These are phyloP conservation scores for Aporrectodea caliginosa DNA, from an alignment of 1,140 invertebrate genomes.

Conservation along the genomic window DNA sequence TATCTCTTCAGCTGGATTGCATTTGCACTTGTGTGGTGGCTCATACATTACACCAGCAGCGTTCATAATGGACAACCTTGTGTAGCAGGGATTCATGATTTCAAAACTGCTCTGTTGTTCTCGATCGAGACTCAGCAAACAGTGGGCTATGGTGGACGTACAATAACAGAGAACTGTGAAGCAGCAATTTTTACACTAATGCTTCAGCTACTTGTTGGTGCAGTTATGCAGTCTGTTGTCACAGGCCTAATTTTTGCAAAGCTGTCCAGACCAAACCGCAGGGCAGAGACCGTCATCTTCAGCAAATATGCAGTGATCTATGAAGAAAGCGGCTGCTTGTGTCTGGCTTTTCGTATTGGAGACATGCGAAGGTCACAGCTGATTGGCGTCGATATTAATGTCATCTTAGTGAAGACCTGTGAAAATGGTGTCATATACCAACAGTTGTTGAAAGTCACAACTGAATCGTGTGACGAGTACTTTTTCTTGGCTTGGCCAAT, in stretches of 20 bases:
- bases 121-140: slow-evolving; percentile 53
- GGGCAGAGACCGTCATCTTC: slow-evolving; percentile 50
- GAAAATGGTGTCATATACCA: neutral
- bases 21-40: slow-evolving; percentile 51
- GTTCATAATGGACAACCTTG: slow-evolving; percentile 31
- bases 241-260: slow-evolving; percentile 34
- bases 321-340: slow-evolving; percentile 71
- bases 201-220: slow-evolving; percentile 31
- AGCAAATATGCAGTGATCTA: slow-evolving; percentile 45
- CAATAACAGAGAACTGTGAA: slow-evolving; percentile 59
- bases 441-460: slow-evolving; percentile 8
- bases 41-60: slow-evolving; percentile 57
- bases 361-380: slow-evolving; percentile 79
- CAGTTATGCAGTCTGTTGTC: slow-evolving; percentile 30
- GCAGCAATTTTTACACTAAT: slow-evolving; percentile 21
- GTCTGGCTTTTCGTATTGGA: slow-evolving; percentile 59
- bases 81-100: slow-evolving; percentile 37
- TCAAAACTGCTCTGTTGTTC: slow-evolving; percentile 45
- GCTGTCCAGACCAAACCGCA: slow-evolving; percentile 40
- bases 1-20: slow-evolving; percentile 51
- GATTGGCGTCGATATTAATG: slow-evolving; percentile 76
- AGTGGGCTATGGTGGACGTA: slow-evolving; percentile 58
- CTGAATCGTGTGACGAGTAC: slow-evolving; percentile 61
- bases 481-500: slow-evolving; percentile 66
- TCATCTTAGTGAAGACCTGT: slow-evolving; percentile 75